Evolutionary conservation across 2,797 vertebrate genomes (phyloP), one percentile per base, ranked within the genome.

Genomic region (Tinamus major): DNA sequence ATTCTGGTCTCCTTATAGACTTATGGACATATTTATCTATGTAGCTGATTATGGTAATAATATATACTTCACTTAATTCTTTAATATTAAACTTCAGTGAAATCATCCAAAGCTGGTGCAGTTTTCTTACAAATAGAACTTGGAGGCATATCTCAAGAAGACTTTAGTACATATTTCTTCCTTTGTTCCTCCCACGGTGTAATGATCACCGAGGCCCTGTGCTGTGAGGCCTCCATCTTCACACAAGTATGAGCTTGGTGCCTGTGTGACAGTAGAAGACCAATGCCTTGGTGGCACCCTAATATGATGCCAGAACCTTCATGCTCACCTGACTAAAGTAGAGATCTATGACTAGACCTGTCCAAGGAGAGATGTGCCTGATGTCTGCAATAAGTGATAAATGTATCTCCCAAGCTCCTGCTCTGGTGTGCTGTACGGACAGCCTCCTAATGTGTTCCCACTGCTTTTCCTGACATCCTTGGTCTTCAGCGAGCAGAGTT

Each of bases 361-460:
- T 10, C 53, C 19, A 53, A 21, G 39, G 41, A n/a, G 39, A 51
- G 18, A n/a, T 27, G 48, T 1, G 11, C 69, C 58, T 79, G 26
- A 16, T 58, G 20, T 49, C 78, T 65, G 33, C 20, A 48, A 4
- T 55, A 11, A 33, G 6, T 75, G 89, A 29, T 13, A 49, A 24
- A 15, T 11, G 2, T 39, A 51, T 78, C 72, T 72, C 13, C 35
- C 10, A 21, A 62, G 26, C 13, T 55, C 17, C 77, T 42, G 5
- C 19, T 77, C n/a, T 10, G 3, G 4, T 6, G 41, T 5, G 8
- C 13, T 80, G 15, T 62, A 12, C 62, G 2, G 51, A 42, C 49
- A 61, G 41, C 18, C 3, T 68, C 8, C 16, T 69, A 6, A 5
- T 44, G 2, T 10, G 6, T 75, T 85, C 2, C 1, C 1, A 6